phyloP scores from a whole-genome alignment of 2,797 vertebrate genomes.

The Platalea minor region DNA sequence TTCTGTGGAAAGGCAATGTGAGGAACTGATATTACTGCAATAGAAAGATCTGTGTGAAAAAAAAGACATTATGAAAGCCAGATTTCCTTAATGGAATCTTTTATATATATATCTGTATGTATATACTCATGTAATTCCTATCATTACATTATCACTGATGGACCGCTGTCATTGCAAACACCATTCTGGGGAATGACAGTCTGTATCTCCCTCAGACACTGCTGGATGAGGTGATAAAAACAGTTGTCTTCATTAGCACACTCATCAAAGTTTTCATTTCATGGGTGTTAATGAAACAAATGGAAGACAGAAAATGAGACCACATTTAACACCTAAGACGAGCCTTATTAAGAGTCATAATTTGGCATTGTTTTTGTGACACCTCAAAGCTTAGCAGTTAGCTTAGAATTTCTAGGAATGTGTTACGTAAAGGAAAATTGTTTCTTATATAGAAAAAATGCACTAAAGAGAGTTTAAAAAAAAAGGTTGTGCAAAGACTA shows the following conservation, averaged over 20 bases:
- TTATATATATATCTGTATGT: not conserved
- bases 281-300: not conserved
- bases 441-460: not conserved
- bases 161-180: not conserved
- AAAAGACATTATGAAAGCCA: not conserved
- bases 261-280: not conserved
- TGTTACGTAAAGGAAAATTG: not conserved
- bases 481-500: not conserved
- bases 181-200: not conserved
- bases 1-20: not conserved
- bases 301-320: not conserved
- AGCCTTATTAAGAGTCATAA: not conserved
- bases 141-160: not conserved
- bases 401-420: not conserved
- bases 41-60: not conserved
- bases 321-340: not conserved
- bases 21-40: not conserved
- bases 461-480: not conserved
- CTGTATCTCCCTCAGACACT: not conserved
- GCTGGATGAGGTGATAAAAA: not conserved
- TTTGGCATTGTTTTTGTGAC: not conserved
- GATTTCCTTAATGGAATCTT: not conserved
- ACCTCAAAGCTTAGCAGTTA: not conserved
- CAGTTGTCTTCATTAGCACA: not conserved
- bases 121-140: not conserved